Evolutionary conservation across 2,888 invertebrate genomes (phyloP).

Genomic region (Andrena trimmerana): DNA sequence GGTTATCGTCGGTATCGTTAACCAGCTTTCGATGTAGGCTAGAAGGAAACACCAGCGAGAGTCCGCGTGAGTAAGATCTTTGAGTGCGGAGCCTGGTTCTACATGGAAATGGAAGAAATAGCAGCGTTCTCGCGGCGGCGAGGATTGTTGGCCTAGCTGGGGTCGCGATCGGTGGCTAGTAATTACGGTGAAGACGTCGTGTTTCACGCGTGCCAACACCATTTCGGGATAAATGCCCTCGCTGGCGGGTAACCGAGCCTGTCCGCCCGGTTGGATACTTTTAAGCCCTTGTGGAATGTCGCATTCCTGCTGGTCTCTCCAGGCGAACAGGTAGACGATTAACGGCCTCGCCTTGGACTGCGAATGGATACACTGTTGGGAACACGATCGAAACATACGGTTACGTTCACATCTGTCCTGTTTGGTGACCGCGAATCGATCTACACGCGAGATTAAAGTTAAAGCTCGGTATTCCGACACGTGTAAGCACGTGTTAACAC

Average conservation of each 20-base stretch:
- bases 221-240: conserved; percentile 30
- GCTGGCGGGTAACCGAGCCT: conserved; percentile 21
- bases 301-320: conserved; percentile 41
- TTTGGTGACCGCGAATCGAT: conserved; percentile 1
- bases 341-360: conserved; percentile 22
- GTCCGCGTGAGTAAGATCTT: background rate
- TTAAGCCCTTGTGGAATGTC: conserved; percentile 44
- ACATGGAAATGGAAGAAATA: background rate
- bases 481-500: too few relatives aligned
- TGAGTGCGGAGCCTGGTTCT: background rate
- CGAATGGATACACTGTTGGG: conserved; percentile 44
- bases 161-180: conserved; percentile 1
- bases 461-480: too few relatives aligned
- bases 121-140: background rate
- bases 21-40: background rate
- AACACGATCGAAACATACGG: conserved; percentile 12
- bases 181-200: conserved; percentile 31
- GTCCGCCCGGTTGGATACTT: conserved; percentile 41
- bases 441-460: background rate
- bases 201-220: conserved; percentile 38
- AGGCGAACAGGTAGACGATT: conserved; percentile 48
- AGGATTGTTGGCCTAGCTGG: conserved; percentile 15
- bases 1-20: too few relatives aligned
- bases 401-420: background rate
- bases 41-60: background rate